These are phyloP conservation scores for Choreutis nemorana DNA, from an alignment of 2,888 invertebrate genomes.

Conservation along the genomic window DNA sequence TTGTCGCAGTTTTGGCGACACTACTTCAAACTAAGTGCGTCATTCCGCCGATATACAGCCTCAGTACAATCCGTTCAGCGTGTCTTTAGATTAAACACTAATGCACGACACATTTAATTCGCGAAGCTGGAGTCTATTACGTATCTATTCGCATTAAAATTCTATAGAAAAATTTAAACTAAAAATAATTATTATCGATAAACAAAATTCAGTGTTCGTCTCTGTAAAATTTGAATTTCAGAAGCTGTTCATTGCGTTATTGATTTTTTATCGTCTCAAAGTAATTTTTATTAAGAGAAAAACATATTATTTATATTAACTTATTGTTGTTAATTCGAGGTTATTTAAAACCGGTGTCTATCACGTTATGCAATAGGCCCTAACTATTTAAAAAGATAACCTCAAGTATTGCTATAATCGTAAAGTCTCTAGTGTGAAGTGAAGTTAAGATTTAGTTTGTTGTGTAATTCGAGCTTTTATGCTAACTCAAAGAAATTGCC, in stretches of 20 bases:
- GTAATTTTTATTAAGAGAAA: too few species aligned
- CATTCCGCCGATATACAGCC: constrained; percentile 43
- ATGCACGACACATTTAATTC: constrained; percentile 41
- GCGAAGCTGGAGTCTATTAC: constrained; percentile 22
- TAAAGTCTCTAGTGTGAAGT: constrained; percentile 20
- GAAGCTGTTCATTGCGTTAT: too few species aligned
- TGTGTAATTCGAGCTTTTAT: constrained; percentile 17
- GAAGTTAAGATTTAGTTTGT: constrained; percentile 6
- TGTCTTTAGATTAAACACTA: constrained; percentile 38
- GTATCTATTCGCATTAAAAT: constrained; percentile 9
- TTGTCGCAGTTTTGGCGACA: constrained; percentile 32
- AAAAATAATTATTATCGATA: too few species aligned
- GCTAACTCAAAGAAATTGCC: too few species aligned
- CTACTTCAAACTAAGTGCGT: constrained; percentile 42
- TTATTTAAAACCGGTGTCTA: too few species aligned
- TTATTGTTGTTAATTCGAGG: too few species aligned
- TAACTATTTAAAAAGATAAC: constrained; percentile 16
- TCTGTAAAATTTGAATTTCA: too few species aligned
- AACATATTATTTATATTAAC: too few species aligned
- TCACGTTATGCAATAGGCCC: constrained; percentile 13
- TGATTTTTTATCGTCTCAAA: too few species aligned
- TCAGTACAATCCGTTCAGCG: constrained; percentile 29
- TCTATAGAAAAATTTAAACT: background rate
- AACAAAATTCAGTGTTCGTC: too few species aligned
- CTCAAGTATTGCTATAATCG: constrained; percentile 18